phyloP scores from a whole-genome alignment of 2,113 vertebrate species.

The Arvicanthis niloticus region DNA sequence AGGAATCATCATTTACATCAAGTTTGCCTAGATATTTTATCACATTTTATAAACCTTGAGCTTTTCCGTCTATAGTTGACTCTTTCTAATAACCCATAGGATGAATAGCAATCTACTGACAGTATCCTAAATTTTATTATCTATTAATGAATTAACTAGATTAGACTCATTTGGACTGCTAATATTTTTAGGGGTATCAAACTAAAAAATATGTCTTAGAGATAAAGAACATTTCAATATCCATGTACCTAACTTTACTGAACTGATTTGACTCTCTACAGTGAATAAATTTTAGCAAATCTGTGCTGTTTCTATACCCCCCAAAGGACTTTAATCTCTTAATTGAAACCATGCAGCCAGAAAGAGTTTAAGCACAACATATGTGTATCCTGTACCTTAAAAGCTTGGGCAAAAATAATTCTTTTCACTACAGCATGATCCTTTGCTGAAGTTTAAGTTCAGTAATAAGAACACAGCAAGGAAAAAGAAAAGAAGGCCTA shows the following conservation, averaged over 20 bases:
- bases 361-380: neutral
- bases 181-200: neutral
- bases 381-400: neutral
- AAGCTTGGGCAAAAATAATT: neutral
- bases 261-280: neutral
- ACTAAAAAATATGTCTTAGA: neutral
- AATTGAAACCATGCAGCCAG: neutral
- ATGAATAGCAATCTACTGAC: neutral
- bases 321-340: neutral
- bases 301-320: neutral
- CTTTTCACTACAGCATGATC: neutral
- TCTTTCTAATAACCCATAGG: neutral
- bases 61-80: neutral
- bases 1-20: neutral
- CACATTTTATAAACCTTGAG: neutral
- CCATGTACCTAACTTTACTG: neutral
- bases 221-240: neutral
- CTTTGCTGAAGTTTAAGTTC: neutral
- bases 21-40: neutral
- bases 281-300: neutral
- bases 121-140: neutral
- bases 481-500: fast-evolving
- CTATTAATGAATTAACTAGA: neutral
- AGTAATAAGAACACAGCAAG: neutral
- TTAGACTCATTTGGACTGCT: neutral